These are phyloP conservation scores for Orestias chungarensis DNA, from an alignment of 2,797 vertebrate genomes.

Conservation along the genomic window DNA sequence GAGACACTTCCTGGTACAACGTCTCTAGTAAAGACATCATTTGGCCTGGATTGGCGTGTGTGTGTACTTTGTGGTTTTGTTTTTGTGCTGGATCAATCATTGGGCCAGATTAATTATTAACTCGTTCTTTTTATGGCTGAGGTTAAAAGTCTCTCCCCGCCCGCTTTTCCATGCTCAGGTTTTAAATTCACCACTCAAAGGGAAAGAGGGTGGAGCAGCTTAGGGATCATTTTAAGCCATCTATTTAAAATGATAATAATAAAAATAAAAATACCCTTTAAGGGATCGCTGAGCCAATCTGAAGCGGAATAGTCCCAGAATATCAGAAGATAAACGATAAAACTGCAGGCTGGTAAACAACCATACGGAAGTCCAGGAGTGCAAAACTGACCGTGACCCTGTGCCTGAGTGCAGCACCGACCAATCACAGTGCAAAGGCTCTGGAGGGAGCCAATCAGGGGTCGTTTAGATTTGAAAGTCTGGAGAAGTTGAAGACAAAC, in stretches of 20 bases:
- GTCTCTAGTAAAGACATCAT: not conserved
- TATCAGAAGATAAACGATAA: conserved; percentile 3
- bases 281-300: not conserved
- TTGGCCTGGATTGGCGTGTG: not conserved
- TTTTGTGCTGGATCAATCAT: not conserved
- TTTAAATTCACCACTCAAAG: conserved; percentile 2
- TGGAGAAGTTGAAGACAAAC: conserved; percentile 55
- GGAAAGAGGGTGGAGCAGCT: too few relatives aligned
- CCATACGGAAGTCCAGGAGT: conserved; percentile 21
- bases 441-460: conserved; percentile 36
- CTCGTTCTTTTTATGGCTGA: conserved; percentile 17
- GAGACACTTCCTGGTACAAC: not conserved
- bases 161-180: conserved; percentile 24
- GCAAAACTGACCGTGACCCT: conserved; percentile 48
- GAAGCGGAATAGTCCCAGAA: not conserved
- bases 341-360: conserved; percentile 31
- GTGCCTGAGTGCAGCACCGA: conserved; percentile 4
- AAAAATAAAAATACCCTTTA: not conserved
- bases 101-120: conserved; percentile 53
- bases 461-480: conserved; percentile 42
- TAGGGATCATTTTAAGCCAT: too few relatives aligned
- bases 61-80: not conserved
- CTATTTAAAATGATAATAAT: too few relatives aligned
- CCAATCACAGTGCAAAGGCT: conserved; percentile 42
- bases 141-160: conserved; percentile 17